phyloP scores from a whole-genome alignment of 2,888 invertebrate genomes.

The Myathropa florea region DNA sequence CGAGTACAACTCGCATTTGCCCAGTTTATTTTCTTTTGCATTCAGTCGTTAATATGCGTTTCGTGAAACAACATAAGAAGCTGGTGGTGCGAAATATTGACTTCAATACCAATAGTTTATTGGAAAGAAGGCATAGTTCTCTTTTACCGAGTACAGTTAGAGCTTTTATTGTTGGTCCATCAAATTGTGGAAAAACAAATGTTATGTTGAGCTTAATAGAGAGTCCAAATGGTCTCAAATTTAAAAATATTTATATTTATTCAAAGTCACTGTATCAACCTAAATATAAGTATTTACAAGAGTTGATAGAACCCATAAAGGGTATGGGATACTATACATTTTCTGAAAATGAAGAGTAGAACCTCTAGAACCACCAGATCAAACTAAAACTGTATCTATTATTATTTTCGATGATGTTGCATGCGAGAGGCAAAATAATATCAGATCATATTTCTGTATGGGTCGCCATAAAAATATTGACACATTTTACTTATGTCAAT shows the following conservation, averaged over 20 bases:
- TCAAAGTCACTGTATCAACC: too few species aligned
- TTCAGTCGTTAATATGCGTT: constrained; percentile 37
- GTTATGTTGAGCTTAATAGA: constrained; percentile 74
- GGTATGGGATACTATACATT: constrained; percentile 58
- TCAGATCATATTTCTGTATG: constrained; percentile 74
- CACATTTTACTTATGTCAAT: too few species aligned
- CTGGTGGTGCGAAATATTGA: constrained; percentile 7
- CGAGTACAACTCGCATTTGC: too few species aligned
- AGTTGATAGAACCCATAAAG: constrained; percentile 68
- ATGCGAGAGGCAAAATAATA: constrained; percentile 74
- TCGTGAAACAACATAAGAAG: constrained; percentile 32
- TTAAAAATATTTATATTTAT: constrained; percentile 78
- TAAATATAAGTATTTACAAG: constrained; percentile 72
- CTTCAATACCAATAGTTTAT: constrained; percentile 9
- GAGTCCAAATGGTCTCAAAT: constrained; percentile 75
- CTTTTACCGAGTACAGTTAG: constrained; percentile 73
- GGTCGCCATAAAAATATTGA: too few species aligned
- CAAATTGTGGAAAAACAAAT: constrained; percentile 78
- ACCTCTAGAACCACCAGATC: constrained; percentile 38
- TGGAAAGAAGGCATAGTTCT: constrained; percentile 70
- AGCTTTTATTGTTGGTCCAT: constrained; percentile 75
- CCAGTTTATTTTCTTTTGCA: too few species aligned
- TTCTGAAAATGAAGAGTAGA: constrained; percentile 59
- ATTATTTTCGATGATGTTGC: constrained; percentile 79
- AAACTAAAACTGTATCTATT: constrained; percentile 74